These are phyloP conservation scores for Athalia rosae DNA, from an alignment of 2,888 invertebrate species.

Conservation along the genomic window DNA sequence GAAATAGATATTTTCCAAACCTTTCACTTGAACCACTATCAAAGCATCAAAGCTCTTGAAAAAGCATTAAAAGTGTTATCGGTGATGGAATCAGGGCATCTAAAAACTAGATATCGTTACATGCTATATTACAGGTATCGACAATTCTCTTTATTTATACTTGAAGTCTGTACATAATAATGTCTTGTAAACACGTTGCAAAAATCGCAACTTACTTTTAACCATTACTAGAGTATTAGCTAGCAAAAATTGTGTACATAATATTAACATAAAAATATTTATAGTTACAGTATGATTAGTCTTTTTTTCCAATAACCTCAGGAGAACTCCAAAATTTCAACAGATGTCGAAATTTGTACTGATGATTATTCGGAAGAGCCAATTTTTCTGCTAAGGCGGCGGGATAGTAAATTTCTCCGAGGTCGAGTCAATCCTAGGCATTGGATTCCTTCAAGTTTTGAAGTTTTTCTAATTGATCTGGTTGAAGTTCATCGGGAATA, in stretches of 20 bases:
- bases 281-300: conserved; percentile 57
- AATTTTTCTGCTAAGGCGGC: conserved; percentile 67
- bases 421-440: conserved; percentile 79
- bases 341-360: conserved; percentile 68
- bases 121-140: conserved; percentile 64
- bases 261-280: conserved; percentile 63
- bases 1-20: no score
- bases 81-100: not conserved
- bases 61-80: no score
- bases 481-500: conserved; percentile 92
- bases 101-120: not conserved
- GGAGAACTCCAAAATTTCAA: conserved; percentile 71
- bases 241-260: conserved; percentile 66
- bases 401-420: conserved; percentile 65
- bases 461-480: conserved; percentile 90
- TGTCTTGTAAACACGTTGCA: conserved; percentile 65
- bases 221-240: conserved; percentile 60
- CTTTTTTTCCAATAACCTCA: conserved; percentile 64
- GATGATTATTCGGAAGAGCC: conserved; percentile 70
- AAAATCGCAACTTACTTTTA: conserved; percentile 64
- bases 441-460: conserved; percentile 94
- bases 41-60: no score
- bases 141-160: conserved; percentile 66
- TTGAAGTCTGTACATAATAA: conserved; percentile 67
- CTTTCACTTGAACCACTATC: no score